Evolutionary conservation across 2,113 vertebrate genomes (phyloP).

Genomic region (Lophius piscatorius): DNA sequence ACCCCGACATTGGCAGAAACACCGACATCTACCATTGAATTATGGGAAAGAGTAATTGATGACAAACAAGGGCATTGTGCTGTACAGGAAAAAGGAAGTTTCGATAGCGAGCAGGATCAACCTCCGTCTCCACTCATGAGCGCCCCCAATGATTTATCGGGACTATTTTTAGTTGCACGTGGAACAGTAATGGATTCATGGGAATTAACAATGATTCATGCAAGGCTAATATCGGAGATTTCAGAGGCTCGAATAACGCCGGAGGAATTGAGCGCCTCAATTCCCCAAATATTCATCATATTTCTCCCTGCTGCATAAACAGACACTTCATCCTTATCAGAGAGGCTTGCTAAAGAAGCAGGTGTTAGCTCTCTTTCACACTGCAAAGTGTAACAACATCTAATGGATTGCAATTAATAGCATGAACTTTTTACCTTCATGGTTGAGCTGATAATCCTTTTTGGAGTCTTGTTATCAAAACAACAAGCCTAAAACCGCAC

Average conservation of each 20-base stretch:
- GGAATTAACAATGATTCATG: conserved; percentile 74
- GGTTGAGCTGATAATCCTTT: conserved; percentile 12
- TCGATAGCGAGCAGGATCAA: conserved; percentile 48
- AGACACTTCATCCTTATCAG: conserved; percentile 34
- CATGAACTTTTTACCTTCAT: conserved; percentile 13
- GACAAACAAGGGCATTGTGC: conserved; percentile 50
- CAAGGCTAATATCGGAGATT: conserved; percentile 66
- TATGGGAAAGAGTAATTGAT: conserved; percentile 68
- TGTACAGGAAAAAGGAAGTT: conserved; percentile 48
- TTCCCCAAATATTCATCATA: conserved; percentile 63
- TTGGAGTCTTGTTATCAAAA: conserved; percentile 10
- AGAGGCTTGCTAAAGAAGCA: conserved; percentile 41
- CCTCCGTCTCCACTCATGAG: conserved; percentile 57
- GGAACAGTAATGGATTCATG: conserved; percentile 68
- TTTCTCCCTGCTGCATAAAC: conserved; percentile 67
- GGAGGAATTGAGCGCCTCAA: conserved; percentile 49
- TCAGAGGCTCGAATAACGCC: conserved; percentile 66
- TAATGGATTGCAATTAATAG: conserved; percentile 49
- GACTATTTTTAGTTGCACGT: conserved; percentile 70
- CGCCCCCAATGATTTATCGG: conserved; percentile 73
- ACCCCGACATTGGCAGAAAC: conserved; percentile 30
- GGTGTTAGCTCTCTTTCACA: conserved; percentile 28
- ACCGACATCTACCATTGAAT: conserved; percentile 53
- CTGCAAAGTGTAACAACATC: conserved; percentile 24
- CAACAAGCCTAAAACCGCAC: neutral